Evolutionary conservation across 1,140 invertebrate genomes (phyloP).

Genomic region (Capitella teleta): DNA sequence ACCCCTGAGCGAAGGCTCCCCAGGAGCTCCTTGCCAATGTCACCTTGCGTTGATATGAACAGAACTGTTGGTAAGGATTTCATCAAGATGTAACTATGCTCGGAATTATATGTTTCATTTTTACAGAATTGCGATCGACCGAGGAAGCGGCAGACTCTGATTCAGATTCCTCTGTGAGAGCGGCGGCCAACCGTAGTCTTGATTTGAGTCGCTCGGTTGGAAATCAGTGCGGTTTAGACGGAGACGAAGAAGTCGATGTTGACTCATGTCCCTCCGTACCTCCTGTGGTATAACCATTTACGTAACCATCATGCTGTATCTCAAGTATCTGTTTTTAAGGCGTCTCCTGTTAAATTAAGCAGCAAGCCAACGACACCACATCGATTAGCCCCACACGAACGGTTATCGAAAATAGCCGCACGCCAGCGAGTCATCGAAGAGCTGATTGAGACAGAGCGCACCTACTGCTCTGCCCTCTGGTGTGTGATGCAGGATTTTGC

Average conservation of each 20-base stretch:
- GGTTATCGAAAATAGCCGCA: conserved; percentile 13
- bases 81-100: no score
- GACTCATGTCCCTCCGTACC: no score
- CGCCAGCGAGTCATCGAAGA: conserved; percentile 32
- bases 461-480: conserved; percentile 40
- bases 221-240: conserved; percentile 27
- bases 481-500: conserved; percentile 37
- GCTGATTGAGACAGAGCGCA: conserved; percentile 39
- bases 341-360: no score
- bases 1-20: no score
- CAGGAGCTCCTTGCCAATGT: no score
- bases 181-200: conserved; percentile 36
- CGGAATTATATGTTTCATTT: no score
- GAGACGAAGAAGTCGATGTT: conserved; percentile 15
- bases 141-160: conserved; percentile 21
- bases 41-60: no score
- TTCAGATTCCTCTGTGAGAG: conserved; percentile 35
- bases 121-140: not conserved
- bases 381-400: not conserved
- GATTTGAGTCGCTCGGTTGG: conserved; percentile 35
- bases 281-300: no score
- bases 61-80: no score
- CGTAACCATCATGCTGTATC: no score
- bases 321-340: no score
- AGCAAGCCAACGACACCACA: not conserved